Conservation (phyloP, 2,113 vertebrate genomes). For the Dendrocopos noguchii region DNA sequence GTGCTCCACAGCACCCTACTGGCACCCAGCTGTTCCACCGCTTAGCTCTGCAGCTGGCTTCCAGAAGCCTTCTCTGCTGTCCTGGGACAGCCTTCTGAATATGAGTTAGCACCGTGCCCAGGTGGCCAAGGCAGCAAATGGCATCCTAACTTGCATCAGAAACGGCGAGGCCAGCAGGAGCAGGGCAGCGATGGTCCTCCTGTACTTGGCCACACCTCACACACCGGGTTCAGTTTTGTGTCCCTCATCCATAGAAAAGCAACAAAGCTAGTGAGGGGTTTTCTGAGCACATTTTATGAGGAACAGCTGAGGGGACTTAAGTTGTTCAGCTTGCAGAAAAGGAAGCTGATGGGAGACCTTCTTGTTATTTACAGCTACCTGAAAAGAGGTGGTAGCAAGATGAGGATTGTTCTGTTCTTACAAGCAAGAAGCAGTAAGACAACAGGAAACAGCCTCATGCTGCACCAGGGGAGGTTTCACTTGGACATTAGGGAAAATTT, state of each 20-base stretch:
- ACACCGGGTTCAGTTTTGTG: neutral
- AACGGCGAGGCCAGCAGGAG: neutral
- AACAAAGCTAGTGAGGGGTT: neutral
- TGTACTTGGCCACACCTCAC: neutral
- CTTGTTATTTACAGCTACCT: neutral
- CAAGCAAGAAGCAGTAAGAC: neutral
- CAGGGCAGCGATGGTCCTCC: neutral
- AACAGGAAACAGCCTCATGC: neutral
- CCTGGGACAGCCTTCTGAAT: neutral
- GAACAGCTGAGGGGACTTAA: neutral
- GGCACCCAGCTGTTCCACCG: neutral
- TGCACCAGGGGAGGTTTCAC: neutral
- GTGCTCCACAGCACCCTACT: neutral
- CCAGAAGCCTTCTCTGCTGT: no score
- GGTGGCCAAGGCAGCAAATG: neutral
- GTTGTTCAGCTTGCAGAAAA: neutral
- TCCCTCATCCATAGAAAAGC: neutral
- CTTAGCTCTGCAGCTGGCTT: neutral
- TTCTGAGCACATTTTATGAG: neutral
- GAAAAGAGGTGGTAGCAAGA: neutral
- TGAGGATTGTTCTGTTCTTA: neutral
- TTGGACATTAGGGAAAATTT: neutral
- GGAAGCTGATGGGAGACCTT: neutral
- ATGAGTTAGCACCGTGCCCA: neutral
- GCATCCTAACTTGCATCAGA: neutral